These are phyloP conservation scores for Dendrolimus punctatus DNA, from an alignment of 1,140 invertebrate species.

Conservation along the genomic window DNA sequence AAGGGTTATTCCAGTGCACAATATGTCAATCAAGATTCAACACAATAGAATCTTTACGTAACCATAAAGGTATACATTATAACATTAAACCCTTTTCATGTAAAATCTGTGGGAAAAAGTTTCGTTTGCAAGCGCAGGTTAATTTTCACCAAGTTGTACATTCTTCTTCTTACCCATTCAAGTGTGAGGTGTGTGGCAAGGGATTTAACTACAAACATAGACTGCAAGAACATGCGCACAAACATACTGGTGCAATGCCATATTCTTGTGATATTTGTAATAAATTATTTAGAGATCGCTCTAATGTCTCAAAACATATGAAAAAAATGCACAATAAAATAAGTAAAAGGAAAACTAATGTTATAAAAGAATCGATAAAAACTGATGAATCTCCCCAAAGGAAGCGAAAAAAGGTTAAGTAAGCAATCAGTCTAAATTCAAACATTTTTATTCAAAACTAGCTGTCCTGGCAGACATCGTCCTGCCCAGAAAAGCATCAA, in stretches of 20 bases:
- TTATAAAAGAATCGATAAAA: no score
- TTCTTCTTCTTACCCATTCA: conserved; percentile 87
- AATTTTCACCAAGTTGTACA: conserved; percentile 73
- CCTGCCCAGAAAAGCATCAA: no score
- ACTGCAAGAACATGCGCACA: conserved; percentile 75
- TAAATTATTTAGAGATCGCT: conserved; percentile 81
- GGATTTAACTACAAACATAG: conserved; percentile 80
- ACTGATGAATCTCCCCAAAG: neutral
- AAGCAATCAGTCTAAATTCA: neutral
- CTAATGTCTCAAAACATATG: conserved; percentile 84
- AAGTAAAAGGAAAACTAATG: conserved; percentile 31
- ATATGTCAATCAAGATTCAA: conserved; percentile 6
- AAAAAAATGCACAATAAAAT: conserved; percentile 75
- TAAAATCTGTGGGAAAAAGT: conserved; percentile 79
- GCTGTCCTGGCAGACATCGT: no score
- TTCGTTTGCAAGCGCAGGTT: conserved; percentile 69
- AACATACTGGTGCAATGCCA: conserved; percentile 76
- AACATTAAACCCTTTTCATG: conserved; percentile 83
- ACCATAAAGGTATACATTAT: conserved; percentile 75
- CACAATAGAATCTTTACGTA: neutral
- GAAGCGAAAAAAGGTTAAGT: neutral
- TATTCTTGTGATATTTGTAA: conserved; percentile 74
- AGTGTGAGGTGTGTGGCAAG: conserved; percentile 80
- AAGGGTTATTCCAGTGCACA: conserved; percentile 1
- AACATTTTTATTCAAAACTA: no score